A percentile compares a stretch with the other conserved stretches of the same genome.
Conservation (phyloP, 1,140 invertebrate genomes). For the Bombus turneri region DNA sequence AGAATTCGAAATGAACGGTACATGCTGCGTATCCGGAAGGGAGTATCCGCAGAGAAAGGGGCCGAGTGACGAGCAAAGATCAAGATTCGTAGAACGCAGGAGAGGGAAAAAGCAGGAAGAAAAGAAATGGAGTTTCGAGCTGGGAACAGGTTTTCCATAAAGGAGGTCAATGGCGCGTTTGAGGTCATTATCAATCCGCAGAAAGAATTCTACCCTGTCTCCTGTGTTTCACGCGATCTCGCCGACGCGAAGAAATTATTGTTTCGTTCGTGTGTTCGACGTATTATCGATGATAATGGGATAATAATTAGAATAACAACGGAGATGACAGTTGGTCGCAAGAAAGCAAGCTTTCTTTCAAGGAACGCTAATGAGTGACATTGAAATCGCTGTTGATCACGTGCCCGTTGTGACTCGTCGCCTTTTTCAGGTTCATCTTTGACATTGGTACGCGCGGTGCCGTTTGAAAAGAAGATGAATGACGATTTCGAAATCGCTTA, state of each 20-base stretch:
- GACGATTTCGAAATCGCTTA: too few species aligned
- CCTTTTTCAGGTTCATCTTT: too few species aligned
- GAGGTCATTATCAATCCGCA: conserved; percentile 69
- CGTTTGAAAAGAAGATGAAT: too few species aligned
- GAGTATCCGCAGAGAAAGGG: conserved; percentile 54
- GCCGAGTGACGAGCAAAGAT: not conserved
- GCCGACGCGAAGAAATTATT: not conserved
- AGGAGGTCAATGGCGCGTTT: conserved; percentile 73
- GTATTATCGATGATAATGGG: too few species aligned
- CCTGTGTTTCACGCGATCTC: not conserved
- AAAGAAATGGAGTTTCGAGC: conserved; percentile 42
- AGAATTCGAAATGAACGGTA: conserved; percentile 58
- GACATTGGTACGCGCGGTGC: too few species aligned
- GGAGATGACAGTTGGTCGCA: not conserved
- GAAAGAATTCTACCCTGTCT: conserved; percentile 17
- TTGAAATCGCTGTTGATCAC: not conserved
- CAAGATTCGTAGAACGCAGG: conserved; percentile 16
- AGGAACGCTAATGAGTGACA: not conserved
- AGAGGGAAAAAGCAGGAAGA: conserved; percentile 46
- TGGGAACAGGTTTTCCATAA: conserved; percentile 70
- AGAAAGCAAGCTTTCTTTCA: not conserved
- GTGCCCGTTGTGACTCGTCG: not conserved
- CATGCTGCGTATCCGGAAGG: conserved; percentile 40
- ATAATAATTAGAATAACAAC: not conserved
- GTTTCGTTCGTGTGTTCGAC: not conserved